Evolutionary conservation across 2,113 vertebrate species (phyloP).

Genomic region (Chelonoidis abingdonii): DNA sequence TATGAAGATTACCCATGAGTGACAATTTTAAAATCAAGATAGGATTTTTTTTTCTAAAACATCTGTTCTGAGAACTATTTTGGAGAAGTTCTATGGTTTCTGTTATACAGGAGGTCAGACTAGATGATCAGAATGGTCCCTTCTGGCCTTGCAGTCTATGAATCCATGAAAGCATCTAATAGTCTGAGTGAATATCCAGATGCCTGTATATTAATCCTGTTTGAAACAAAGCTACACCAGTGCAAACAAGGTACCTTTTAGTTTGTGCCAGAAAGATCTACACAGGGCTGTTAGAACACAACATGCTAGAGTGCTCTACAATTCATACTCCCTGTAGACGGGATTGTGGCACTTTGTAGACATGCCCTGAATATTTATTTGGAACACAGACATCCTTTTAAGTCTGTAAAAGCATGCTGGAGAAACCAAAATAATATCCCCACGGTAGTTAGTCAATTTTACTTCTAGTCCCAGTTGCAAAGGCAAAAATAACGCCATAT

Average conservation of each 20-base stretch:
- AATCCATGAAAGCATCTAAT: not conserved
- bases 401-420: not conserved
- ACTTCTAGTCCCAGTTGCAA: not conserved
- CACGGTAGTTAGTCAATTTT: not conserved
- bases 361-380: not conserved
- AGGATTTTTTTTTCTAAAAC: not conserved
- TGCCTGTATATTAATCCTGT: not conserved
- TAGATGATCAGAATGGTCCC: not conserved
- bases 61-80: not conserved
- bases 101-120: not conserved
- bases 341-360: not conserved
- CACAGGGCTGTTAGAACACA: not conserved
- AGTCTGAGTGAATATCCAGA: not conserved
- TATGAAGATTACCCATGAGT: not conserved
- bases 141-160: not conserved
- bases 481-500: not conserved
- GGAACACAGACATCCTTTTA: not conserved
- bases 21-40: not conserved
- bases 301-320: not conserved
- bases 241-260: not conserved
- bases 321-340: not conserved
- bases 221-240: slow-evolving; percentile 4
- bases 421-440: not conserved
- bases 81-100: not conserved
- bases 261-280: not conserved